phyloP scores from a whole-genome alignment of 2,113 vertebrate genomes.

The Pantherophis guttatus region DNA sequence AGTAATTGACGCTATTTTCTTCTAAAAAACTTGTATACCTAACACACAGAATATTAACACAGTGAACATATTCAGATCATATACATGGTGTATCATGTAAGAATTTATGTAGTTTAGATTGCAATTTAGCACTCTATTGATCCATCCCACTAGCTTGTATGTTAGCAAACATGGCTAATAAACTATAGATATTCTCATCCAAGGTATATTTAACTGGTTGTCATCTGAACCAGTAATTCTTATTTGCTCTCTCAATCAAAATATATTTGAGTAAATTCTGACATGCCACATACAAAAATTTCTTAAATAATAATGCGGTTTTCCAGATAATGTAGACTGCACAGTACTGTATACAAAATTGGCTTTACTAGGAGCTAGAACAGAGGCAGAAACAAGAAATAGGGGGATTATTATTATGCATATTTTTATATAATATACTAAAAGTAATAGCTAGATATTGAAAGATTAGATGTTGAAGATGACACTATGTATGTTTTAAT shows the following conservation, averaged over 20 bases:
- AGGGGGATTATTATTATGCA: no score
- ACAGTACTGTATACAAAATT: background rate
- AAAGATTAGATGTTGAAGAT: no score
- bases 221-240: background rate
- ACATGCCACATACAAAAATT: background rate
- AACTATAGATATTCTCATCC: background rate
- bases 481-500: no score
- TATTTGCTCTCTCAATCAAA: background rate
- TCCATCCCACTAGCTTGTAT: background rate
- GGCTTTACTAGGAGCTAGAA: no score
- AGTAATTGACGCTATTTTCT: background rate
- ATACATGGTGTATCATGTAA: background rate
- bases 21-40: background rate
- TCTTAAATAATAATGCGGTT: background rate
- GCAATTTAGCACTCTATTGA: background rate
- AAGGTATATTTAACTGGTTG: background rate
- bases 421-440: no score
- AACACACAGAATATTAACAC: background rate
- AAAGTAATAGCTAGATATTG: no score
- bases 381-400: no score
- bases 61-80: background rate
- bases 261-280: background rate
- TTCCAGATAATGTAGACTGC: background rate
- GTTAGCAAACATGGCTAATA: background rate
- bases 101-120: background rate